phyloP scores from a whole-genome alignment of 1,140 invertebrate genomes.

The Lordiphosa mommai region DNA sequence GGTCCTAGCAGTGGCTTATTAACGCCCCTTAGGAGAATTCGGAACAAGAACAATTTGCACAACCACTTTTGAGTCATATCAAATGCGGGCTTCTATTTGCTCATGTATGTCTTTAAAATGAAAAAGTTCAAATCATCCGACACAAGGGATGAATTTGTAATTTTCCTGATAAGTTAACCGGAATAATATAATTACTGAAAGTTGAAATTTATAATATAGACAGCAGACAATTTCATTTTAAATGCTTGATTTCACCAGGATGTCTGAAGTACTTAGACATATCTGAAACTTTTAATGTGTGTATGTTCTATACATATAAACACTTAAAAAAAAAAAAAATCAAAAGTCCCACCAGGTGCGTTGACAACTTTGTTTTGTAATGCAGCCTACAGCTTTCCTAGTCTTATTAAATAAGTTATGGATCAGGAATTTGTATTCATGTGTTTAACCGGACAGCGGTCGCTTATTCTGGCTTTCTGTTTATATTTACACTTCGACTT shows the following conservation, averaged over 20 bases:
- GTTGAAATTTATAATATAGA: slow-evolving; percentile 28
- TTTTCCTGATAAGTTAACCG: slow-evolving; percentile 45
- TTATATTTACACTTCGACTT: slow-evolving; percentile 41
- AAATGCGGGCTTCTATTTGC: too few species aligned
- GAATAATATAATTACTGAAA: slow-evolving; percentile 55
- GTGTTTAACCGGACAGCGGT: slow-evolving; percentile 25
- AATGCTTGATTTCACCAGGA: slow-evolving; percentile 30
- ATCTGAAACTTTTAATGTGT: not conserved
- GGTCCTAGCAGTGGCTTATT: too few species aligned
- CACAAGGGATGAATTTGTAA: slow-evolving; percentile 44
- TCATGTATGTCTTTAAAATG: not conserved
- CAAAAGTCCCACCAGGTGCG: too few species aligned
- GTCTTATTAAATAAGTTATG: too few species aligned
- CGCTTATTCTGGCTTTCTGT: slow-evolving; percentile 21
- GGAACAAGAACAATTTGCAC: too few species aligned
- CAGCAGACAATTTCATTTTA: slow-evolving; percentile 39
- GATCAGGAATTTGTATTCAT: not conserved
- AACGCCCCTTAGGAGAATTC: too few species aligned
- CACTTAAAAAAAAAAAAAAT: not conserved
- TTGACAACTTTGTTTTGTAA: too few species aligned
- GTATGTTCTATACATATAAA: not conserved
- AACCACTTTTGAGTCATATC: too few species aligned
- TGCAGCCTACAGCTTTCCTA: too few species aligned
- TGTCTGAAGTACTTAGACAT: not conserved
- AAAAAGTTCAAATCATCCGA: not conserved